Evolutionary conservation across 2,888 invertebrate genomes (phyloP).

Genomic region (Spicauda simplicius): DNA sequence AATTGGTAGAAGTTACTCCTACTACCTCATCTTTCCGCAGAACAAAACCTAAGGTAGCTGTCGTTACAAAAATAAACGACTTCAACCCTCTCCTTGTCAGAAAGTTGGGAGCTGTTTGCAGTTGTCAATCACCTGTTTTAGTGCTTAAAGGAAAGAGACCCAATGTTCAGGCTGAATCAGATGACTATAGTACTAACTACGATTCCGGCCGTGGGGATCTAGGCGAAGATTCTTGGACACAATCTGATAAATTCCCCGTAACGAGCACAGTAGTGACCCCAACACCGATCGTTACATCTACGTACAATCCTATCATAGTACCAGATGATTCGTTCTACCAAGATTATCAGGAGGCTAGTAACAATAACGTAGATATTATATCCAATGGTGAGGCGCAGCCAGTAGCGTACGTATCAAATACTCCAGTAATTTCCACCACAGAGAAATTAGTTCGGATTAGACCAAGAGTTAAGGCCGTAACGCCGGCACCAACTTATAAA

Average conservation of each 20-base stretch:
- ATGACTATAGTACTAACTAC: constrained; percentile 61
- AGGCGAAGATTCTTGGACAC: constrained; percentile 56
- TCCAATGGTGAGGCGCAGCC: constrained; percentile 54
- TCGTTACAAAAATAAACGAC: constrained; percentile 89
- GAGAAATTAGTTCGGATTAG: constrained; percentile 63
- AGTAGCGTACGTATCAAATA: constrained; percentile 62
- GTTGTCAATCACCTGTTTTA: constrained; percentile 86
- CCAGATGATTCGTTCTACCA: constrained; percentile 79
- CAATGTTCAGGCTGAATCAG: constrained; percentile 56
- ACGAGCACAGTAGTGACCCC: constrained; percentile 54
- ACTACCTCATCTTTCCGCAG: constrained; percentile 58
- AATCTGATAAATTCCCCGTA: constrained; percentile 53
- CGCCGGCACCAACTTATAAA: constrained; percentile 73
- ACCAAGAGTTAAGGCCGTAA: constrained; percentile 69
- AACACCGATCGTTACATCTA: constrained; percentile 64
- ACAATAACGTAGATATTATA: constrained; percentile 58
- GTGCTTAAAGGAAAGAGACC: constrained; percentile 78
- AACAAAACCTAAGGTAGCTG: constrained; percentile 80
- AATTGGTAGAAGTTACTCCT: constrained; percentile 70
- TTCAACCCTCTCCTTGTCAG: constrained; percentile 88
- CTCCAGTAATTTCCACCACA: constrained; percentile 63
- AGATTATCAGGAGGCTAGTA: constrained; percentile 66
- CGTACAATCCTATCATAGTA: constrained; percentile 78
- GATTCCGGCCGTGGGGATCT: constrained; percentile 63
- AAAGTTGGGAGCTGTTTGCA: constrained; percentile 90